A percentile compares a stretch with the other conserved stretches of the same genome.
phyloP scores from a whole-genome alignment of 1,140 invertebrate genomes.

The Drosophila leontia region DNA sequence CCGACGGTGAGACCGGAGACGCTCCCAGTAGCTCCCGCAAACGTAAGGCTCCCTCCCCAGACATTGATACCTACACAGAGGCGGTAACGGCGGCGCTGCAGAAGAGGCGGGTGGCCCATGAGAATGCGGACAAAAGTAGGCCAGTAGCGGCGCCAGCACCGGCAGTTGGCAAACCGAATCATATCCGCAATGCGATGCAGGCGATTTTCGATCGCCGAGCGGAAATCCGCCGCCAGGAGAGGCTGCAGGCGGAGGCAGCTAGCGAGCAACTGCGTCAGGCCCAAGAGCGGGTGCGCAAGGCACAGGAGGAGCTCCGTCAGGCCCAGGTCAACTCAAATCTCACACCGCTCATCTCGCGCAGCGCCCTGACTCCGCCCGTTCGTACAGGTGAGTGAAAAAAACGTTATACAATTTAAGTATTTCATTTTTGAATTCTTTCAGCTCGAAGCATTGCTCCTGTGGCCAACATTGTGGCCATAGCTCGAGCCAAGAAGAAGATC shows the following conservation, averaged over 20 bases:
- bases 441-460: conserved; percentile 87
- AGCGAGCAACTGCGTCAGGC: conserved; percentile 64
- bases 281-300: conserved; percentile 69
- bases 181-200: conserved; percentile 80
- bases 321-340: conserved; percentile 57
- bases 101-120: conserved; percentile 86
- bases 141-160: conserved; percentile 1
- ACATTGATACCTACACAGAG: conserved; percentile 65
- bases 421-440: conserved; percentile 3
- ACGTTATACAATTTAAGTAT: no score
- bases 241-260: conserved; percentile 61
- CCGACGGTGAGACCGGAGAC: conserved; percentile 11
- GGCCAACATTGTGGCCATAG: conserved; percentile 87
- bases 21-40: conserved; percentile 41
- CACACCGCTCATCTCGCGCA: conserved; percentile 73
- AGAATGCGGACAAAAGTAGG: conserved; percentile 78
- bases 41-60: conserved; percentile 67
- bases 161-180: conserved; percentile 62
- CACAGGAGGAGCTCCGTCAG: conserved; percentile 64
- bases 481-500: conserved; percentile 87
- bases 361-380: conserved; percentile 61
- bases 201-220: conserved; percentile 75
- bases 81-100: conserved; percentile 56
- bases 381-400: conserved; percentile 41
- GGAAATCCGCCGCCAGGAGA: conserved; percentile 66